Percentiles rank a stretch among this genome's conserved stretches.
Conservation (phyloP, 2,797 vertebrate genomes). For the Percopsis omiscomaycus region DNA sequence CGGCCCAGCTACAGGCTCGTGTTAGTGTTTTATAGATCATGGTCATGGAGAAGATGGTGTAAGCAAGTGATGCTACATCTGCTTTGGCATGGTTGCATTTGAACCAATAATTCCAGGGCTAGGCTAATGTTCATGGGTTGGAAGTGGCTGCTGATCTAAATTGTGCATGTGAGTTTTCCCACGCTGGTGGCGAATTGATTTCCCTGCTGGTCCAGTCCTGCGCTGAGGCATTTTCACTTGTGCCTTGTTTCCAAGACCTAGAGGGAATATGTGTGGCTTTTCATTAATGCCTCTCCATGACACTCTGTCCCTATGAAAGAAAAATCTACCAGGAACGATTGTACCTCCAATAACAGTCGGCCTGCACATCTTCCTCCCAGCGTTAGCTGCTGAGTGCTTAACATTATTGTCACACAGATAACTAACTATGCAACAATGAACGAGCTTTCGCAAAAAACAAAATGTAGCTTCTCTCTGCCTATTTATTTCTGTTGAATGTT, state of each 20-base stretch:
- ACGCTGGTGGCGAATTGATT: slow-evolving; percentile 46
- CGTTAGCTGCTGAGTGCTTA: not conserved
- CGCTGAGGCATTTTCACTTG: slow-evolving; percentile 20
- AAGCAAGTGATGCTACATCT: slow-evolving; percentile 22
- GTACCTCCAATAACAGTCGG: not conserved
- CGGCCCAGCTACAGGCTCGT: not conserved
- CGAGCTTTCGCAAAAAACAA: not conserved
- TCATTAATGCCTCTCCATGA: slow-evolving; percentile 20
- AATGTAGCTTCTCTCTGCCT: not conserved
- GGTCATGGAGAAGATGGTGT: slow-evolving; percentile 27
- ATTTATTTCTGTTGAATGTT: too few species aligned
- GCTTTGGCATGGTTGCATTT: slow-evolving; percentile 42
- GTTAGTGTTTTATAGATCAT: slow-evolving; percentile 40
- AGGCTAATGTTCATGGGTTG: slow-evolving; percentile 34
- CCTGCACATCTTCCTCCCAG: slow-evolving; percentile 1
- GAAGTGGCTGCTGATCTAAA: slow-evolving; percentile 37
- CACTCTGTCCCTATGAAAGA: slow-evolving; percentile 1
- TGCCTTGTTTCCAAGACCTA: slow-evolving; percentile 15
- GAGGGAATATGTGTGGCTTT: slow-evolving; percentile 13
- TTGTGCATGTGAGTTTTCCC: slow-evolving; percentile 50
- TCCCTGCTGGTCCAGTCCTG: slow-evolving; percentile 36
- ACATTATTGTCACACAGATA: too few species aligned
- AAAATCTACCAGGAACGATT: slow-evolving; percentile 20
- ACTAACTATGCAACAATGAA: not conserved
- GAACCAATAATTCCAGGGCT: slow-evolving; percentile 47